Conservation (phyloP, 53 echinoderm and acorn worm genomes). For the Stichopus horrens region DNA sequence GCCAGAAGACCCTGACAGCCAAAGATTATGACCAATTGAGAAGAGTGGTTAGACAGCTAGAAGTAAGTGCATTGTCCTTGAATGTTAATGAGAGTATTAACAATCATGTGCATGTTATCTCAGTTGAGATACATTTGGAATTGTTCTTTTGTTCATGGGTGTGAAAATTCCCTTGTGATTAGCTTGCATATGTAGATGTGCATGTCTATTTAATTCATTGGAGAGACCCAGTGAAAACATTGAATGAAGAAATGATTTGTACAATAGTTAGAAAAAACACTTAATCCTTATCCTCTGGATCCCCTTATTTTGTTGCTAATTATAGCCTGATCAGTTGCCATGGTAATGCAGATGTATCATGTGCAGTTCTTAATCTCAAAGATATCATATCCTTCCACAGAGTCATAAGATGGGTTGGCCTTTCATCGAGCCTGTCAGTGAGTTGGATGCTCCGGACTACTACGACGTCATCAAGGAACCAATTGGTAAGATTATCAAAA, state of each 20-base stretch:
- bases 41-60: slow-evolving; percentile 79
- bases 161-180: no score
- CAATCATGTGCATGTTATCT: no score
- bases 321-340: not conserved
- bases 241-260: no score
- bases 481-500: slow-evolving; percentile 71
- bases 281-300: not conserved
- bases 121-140: no score
- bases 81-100: no score
- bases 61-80: slow-evolving; percentile 56
- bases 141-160: no score
- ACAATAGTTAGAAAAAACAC: no score
- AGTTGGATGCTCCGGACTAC: slow-evolving; percentile 93
- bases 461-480: slow-evolving; percentile 95
- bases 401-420: slow-evolving; percentile 99
- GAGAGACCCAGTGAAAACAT: no score
- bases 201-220: no score
- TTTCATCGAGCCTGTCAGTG: slow-evolving; percentile 95
- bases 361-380: not conserved
- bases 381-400: slow-evolving; percentile 55
- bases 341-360: not conserved
- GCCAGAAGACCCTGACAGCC: slow-evolving; percentile 70
- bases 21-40: slow-evolving; percentile 92
- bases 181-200: no score
- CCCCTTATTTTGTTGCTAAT: not conserved